Evolutionary conservation across 2,113 vertebrate genomes (phyloP).

Genomic region (Axis porcinus): DNA sequence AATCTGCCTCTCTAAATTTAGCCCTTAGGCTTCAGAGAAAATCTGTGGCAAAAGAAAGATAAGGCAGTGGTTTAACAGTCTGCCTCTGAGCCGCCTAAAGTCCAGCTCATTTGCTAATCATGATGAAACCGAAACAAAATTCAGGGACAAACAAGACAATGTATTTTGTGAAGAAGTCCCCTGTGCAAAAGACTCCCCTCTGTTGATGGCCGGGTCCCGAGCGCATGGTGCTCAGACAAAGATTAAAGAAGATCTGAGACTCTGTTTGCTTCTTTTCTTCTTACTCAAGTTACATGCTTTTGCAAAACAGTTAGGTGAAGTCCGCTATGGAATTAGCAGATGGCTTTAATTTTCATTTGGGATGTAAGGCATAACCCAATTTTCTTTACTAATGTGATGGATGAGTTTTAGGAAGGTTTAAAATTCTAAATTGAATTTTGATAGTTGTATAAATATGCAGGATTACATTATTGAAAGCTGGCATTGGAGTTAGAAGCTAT

Average conservation of each 20-base stretch:
- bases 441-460: slow-evolving; percentile 31
- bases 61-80: slow-evolving; percentile 10
- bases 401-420: slow-evolving; percentile 78
- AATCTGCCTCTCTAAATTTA: slow-evolving; percentile 71
- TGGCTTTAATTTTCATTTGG: slow-evolving; percentile 83
- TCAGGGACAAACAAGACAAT: slow-evolving; percentile 10
- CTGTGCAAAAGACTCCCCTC: slow-evolving; percentile 32
- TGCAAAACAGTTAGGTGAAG: slow-evolving; percentile 77
- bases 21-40: slow-evolving; percentile 73
- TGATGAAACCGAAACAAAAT: slow-evolving; percentile 48
- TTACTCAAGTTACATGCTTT: slow-evolving; percentile 73
- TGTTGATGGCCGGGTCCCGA: slow-evolving; percentile 21
- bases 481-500: not conserved
- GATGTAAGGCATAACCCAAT: slow-evolving; percentile 75
- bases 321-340: slow-evolving; percentile 80
- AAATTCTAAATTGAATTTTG: slow-evolving; percentile 77
- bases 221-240: slow-evolving; percentile 34
- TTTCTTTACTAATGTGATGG: slow-evolving; percentile 79
- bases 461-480: slow-evolving; percentile 35
- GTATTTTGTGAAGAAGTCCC: slow-evolving; percentile 49
- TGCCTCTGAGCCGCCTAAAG: slow-evolving; percentile 56
- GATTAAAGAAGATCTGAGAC: slow-evolving; percentile 37
- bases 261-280: slow-evolving; percentile 52
- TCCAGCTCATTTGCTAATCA: slow-evolving; percentile 37
- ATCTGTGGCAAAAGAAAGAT: slow-evolving; percentile 50